These are phyloP conservation scores for Chrysolina oricalcia DNA, from an alignment of 2,888 invertebrate genomes.

Conservation along the genomic window DNA sequence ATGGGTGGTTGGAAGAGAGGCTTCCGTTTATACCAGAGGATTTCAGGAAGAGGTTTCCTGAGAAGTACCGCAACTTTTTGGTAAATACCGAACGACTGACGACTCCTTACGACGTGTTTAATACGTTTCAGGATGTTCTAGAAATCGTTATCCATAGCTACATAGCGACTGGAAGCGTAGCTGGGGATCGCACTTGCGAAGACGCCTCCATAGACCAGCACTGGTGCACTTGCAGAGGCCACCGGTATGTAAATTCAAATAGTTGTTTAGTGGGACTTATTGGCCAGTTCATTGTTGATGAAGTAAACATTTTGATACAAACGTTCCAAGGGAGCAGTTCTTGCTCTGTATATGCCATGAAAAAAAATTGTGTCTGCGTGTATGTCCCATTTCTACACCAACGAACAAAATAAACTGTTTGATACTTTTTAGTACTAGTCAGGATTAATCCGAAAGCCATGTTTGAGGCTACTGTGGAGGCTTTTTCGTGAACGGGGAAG, in stretches of 20 bases:
- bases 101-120: constrained; percentile 85
- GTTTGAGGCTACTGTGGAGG: constrained; percentile 81
- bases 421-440: constrained; percentile 78
- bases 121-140: constrained; percentile 81
- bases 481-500: constrained; percentile 50
- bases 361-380: constrained; percentile 60
- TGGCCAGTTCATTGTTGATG: constrained; percentile 67
- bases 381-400: constrained; percentile 54
- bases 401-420: constrained; percentile 61
- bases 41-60: constrained; percentile 75
- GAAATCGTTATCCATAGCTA: constrained; percentile 71
- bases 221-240: constrained; percentile 84
- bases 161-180: constrained; percentile 68
- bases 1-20: constrained; percentile 88
- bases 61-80: constrained; percentile 75
- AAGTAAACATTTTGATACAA: constrained; percentile 49
- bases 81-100: constrained; percentile 80
- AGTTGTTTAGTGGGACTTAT: constrained; percentile 75
- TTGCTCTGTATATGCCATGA: constrained; percentile 59
- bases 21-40: constrained; percentile 82
- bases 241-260: constrained; percentile 71
- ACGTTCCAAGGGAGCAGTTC: constrained; percentile 72
- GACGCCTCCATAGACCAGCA: constrained; percentile 81
- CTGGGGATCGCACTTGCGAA: constrained; percentile 78
- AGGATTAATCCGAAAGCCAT: constrained; percentile 78